These are phyloP conservation scores for Metridium senile DNA, from an alignment of 92 coral and sea anemone genomes.

Conservation along the genomic window DNA sequence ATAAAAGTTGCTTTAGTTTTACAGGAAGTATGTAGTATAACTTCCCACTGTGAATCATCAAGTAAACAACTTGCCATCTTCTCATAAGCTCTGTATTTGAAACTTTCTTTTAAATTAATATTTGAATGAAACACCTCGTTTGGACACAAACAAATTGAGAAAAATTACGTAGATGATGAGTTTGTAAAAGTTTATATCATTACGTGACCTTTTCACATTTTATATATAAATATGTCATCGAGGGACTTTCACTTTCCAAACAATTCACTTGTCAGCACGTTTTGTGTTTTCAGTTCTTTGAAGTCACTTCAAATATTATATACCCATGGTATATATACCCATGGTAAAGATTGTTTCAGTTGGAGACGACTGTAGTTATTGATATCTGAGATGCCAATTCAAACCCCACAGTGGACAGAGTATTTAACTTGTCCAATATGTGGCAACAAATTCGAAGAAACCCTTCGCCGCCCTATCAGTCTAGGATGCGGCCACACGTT, in stretches of 20 bases:
- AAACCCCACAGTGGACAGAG: slow-evolving; percentile 99
- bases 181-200: not conserved
- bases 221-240: not conserved
- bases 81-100: too few relatives aligned
- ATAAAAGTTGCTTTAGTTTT: not conserved
- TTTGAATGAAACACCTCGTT: not conserved
- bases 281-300: not conserved
- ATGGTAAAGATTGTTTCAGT: slow-evolving; percentile 79
- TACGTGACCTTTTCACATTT: not conserved
- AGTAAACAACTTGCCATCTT: not conserved
- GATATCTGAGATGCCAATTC: slow-evolving; percentile 96
- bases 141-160: too few relatives aligned
- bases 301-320: slow-evolving; percentile 31
- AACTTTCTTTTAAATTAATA: not conserved
- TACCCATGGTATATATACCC: too few relatives aligned
- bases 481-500: slow-evolving; percentile 98
- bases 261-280: slow-evolving; percentile 4
- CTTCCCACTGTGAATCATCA: too few relatives aligned
- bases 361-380: slow-evolving; percentile 51
- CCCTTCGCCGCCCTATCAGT: slow-evolving; percentile 86
- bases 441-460: slow-evolving; percentile 82
- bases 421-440: slow-evolving; percentile 97
- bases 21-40: slow-evolving; percentile 6
- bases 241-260: slow-evolving; percentile 6
- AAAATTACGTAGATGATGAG: not conserved